phyloP scores from a whole-genome alignment of 2,113 vertebrate species.

The Morone saxatilis region DNA sequence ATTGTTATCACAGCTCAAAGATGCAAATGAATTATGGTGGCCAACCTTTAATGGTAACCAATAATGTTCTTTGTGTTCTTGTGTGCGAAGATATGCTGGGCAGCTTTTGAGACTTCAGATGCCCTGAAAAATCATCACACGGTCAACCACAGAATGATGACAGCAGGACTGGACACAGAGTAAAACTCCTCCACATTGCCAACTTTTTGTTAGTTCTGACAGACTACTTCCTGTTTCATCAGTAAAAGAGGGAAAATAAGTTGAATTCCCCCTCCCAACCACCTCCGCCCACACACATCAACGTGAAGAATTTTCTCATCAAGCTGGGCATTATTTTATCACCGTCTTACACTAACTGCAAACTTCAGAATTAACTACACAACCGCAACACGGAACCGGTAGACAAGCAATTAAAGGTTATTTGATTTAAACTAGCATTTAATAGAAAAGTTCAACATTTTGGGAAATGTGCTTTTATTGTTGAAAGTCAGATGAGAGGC shows the following conservation, averaged over 20 bases:
- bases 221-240: conserved; percentile 41
- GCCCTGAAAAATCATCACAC: not conserved
- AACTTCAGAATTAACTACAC: not conserved
- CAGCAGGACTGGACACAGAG: not conserved
- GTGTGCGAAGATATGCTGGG: not conserved
- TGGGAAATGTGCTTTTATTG: not conserved
- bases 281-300: conserved; percentile 11
- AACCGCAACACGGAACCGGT: not conserved
- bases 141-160: not conserved
- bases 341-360: not conserved
- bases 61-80: not conserved
- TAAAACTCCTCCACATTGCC: conserved; percentile 32
- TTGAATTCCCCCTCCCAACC: conserved; percentile 12
- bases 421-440: not conserved
- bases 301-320: not conserved
- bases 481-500: not conserved
- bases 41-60: not conserved
- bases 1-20: not conserved
- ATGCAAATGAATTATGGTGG: not conserved
- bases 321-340: not conserved
- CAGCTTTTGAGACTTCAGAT: not conserved
- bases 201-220: conserved; percentile 43
- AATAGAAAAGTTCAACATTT: not conserved
- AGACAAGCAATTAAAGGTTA: not conserved
- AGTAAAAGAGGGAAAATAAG: not conserved